A percentile compares a stretch with the other conserved stretches of the same genome.
phyloP scores from a whole-genome alignment of 2,888 invertebrate species.

The Chloroclysta siterata region DNA sequence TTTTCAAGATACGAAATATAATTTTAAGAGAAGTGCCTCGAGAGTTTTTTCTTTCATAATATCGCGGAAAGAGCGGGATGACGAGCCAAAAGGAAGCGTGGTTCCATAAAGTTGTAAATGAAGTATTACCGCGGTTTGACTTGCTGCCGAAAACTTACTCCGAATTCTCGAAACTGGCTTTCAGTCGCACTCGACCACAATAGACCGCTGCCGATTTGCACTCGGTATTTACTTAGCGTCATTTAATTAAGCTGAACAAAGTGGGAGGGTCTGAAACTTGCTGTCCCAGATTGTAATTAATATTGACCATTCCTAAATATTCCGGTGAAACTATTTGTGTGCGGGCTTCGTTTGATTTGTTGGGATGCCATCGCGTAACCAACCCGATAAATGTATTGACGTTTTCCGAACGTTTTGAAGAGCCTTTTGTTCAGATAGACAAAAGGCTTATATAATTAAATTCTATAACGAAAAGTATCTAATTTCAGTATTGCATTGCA shows the following conservation, averaged over 20 bases:
- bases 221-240: constrained; percentile 70
- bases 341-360: constrained; percentile 9
- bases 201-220: constrained; percentile 62
- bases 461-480: no score
- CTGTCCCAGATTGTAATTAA: constrained; percentile 64
- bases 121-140: constrained; percentile 74
- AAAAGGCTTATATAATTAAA: no score
- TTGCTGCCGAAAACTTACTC: constrained; percentile 65
- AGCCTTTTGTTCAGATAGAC: background rate
- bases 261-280: constrained; percentile 43
- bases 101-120: constrained; percentile 80
- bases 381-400: background rate
- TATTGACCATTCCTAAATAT: constrained; percentile 60
- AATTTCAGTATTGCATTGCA: no score
- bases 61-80: constrained; percentile 53
- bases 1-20: constrained; percentile 59
- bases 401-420: background rate
- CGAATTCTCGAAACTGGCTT: constrained; percentile 44
- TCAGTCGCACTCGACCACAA: constrained; percentile 51
- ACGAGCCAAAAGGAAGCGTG: constrained; percentile 65
- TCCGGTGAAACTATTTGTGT: constrained; percentile 17
- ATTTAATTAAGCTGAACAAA: constrained; percentile 78
- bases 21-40: constrained; percentile 65
- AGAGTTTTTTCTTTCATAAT: constrained; percentile 69
- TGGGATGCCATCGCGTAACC: constrained; percentile 4